Evolutionary conservation across 2,113 vertebrate species (phyloP).

Genomic region (Colossoma macropomum): DNA sequence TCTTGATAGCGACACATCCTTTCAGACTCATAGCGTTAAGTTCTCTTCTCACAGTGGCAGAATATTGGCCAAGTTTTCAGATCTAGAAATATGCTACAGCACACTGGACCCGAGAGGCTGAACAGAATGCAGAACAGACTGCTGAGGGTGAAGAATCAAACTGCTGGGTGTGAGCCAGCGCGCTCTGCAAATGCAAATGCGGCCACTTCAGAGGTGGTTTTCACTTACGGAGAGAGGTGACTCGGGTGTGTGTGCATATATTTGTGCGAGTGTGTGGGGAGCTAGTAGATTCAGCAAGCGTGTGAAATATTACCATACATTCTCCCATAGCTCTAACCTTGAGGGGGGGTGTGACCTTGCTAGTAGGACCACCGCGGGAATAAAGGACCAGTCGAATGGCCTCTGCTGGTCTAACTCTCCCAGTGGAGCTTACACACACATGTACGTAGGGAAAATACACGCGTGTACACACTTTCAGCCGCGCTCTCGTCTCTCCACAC

Average conservation of each 20-base stretch:
- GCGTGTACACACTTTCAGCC: slow-evolving; percentile 8
- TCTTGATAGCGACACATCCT: no score
- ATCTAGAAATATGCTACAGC: no score
- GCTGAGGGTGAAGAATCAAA: slow-evolving; percentile 10
- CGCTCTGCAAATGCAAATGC: slow-evolving; percentile 41
- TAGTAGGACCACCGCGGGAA: slow-evolving; percentile 55
- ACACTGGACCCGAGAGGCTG: neutral
- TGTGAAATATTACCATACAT: slow-evolving; percentile 50
- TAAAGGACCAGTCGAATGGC: slow-evolving; percentile 63
- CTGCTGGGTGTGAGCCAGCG: neutral
- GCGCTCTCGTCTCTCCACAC: slow-evolving; percentile 24
- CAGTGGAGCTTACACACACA: slow-evolving; percentile 50
- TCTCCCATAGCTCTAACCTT: slow-evolving; percentile 57
- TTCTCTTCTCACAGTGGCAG: no score
- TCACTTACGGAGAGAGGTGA: slow-evolving; percentile 15
- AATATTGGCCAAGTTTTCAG: no score
- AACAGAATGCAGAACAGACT: neutral
- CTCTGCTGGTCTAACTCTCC: slow-evolving; percentile 54
- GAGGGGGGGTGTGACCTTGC: slow-evolving; percentile 62
- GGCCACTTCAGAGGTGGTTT: slow-evolving; percentile 27
- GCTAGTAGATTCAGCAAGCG: slow-evolving; percentile 24
- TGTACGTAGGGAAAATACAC: slow-evolving; percentile 19
- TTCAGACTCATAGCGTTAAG: no score
- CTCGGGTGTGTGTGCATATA: slow-evolving; percentile 6
- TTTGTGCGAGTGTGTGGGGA: slow-evolving; percentile 29